These are phyloP conservation scores for Dromococcyx pavoninus DNA, from an alignment of 2,797 vertebrate genomes.

Conservation along the genomic window DNA sequence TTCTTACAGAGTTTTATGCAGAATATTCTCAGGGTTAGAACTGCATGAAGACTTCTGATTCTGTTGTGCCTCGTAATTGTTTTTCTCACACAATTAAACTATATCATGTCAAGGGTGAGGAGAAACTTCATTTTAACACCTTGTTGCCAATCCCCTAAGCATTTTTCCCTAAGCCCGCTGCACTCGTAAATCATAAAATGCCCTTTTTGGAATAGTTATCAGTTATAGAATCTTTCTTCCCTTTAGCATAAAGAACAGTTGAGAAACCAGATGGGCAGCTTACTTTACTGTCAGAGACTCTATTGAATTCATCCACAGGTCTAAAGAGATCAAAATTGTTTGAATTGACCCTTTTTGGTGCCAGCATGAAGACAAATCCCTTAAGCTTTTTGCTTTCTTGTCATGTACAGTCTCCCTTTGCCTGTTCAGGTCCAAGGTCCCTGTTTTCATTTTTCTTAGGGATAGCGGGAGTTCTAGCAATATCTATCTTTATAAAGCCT, in stretches of 20 bases:
- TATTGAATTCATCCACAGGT: conserved; percentile 38
- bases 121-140: not conserved
- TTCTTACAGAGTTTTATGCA: not conserved
- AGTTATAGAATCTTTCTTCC: not conserved
- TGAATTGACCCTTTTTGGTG: conserved; percentile 52
- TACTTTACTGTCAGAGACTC: not conserved
- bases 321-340: conserved; percentile 51
- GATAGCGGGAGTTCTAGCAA: not conserved
- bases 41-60: not conserved
- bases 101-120: not conserved
- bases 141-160: not conserved
- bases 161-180: not conserved
- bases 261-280: not conserved
- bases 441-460: conserved; percentile 46
- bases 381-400: conserved; percentile 33
- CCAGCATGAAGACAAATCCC: conserved; percentile 14
- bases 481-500: conserved; percentile 43
- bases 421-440: conserved; percentile 4
- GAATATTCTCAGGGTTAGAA: not conserved
- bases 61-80: not conserved
- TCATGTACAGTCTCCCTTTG: not conserved
- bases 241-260: not conserved
- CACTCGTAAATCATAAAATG: not conserved
- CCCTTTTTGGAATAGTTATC: not conserved
- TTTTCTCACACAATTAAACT: not conserved